Evolutionary conservation across 2,113 vertebrate genomes (phyloP), one percentile per base, ranked within the genome.

Genomic region (Heterocephalus glaber): DNA sequence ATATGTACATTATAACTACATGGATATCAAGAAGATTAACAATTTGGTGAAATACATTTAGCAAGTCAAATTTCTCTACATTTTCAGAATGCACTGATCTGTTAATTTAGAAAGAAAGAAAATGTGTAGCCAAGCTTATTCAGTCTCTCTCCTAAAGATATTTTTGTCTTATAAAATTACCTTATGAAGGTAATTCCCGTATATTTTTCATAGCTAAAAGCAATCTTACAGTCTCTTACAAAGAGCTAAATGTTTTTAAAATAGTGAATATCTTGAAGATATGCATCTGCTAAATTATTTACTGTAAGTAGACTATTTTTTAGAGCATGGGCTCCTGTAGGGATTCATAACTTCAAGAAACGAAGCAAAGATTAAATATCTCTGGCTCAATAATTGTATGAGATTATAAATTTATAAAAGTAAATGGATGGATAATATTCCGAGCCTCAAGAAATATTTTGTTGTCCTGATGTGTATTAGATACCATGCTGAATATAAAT

Each of bases 401-500:
- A 97, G 83, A 60, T 94, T 49, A 93, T 81, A 87, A 89, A 92
- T 94, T 97, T 92, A 89, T 81, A 84, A 58, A 92, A 96, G 89
- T 77, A 96, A 94, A 68, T 47, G 11, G 17, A 81, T 74, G 65
- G 35, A 56, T 90, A 96, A 92, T 86, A 93, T 83, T 94, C 80
- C 52, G 41, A 97, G 26, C 79, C 61, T 93, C 41, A 92, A 92
- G 90, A 89, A 92, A 68, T 74, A 95, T 80, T 93, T 93, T 93
- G 52, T 94, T 92, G 49, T 92, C 80, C 95, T 93, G 91, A 86
- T 88, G 12, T 65, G 5, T 38, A 72, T 86, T 86, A 90, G 76
- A 86, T 76, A 72, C 47, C 66, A 88, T 19, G 33, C 84, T 88
- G 94, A 97, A 97, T 96, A 96, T 90, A 84, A 97, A 86, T 95